Evolutionary conservation across 2,797 vertebrate species (phyloP).

Genomic region (Botia almorhae): DNA sequence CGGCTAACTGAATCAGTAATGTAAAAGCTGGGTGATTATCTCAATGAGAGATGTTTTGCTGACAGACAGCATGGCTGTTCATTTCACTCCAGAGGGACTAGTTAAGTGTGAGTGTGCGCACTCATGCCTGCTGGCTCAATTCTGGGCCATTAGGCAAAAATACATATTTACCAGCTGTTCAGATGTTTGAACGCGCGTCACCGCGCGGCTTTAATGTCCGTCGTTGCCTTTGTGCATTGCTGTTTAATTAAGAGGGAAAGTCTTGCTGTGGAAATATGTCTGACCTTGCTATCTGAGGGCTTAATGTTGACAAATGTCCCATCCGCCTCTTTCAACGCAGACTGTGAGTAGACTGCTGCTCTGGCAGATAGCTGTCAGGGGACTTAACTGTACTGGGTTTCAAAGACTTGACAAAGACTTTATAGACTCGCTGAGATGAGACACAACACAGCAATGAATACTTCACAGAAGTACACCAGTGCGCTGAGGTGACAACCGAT

Average conservation of each 20-base stretch:
- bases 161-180: constrained; percentile 63
- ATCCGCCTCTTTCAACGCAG: constrained; percentile 46
- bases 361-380: constrained; percentile 54
- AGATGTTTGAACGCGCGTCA: constrained; percentile 57
- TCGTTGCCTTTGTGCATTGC: constrained; percentile 56
- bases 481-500: background rate
- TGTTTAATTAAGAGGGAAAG: constrained; percentile 60
- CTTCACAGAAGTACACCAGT: background rate
- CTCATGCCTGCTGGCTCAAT: constrained; percentile 53
- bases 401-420: constrained; percentile 60
- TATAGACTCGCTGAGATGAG: background rate
- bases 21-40: constrained; percentile 50
- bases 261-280: constrained; percentile 40
- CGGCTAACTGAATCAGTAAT: constrained; percentile 53
- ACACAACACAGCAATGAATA: background rate
- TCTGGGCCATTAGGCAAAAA: constrained; percentile 63
- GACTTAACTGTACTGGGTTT: constrained; percentile 44
- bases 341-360: constrained; percentile 34
- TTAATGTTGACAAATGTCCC: constrained; percentile 65
- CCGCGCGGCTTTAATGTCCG: constrained; percentile 56
- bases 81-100: constrained; percentile 56
- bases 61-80: constrained; percentile 52
- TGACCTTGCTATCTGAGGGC: constrained; percentile 58
- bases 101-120: constrained; percentile 50
- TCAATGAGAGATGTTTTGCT: constrained; percentile 52